Evolutionary conservation across 2,113 vertebrate genomes (phyloP).

Genomic region (Pitta sordida): DNA sequence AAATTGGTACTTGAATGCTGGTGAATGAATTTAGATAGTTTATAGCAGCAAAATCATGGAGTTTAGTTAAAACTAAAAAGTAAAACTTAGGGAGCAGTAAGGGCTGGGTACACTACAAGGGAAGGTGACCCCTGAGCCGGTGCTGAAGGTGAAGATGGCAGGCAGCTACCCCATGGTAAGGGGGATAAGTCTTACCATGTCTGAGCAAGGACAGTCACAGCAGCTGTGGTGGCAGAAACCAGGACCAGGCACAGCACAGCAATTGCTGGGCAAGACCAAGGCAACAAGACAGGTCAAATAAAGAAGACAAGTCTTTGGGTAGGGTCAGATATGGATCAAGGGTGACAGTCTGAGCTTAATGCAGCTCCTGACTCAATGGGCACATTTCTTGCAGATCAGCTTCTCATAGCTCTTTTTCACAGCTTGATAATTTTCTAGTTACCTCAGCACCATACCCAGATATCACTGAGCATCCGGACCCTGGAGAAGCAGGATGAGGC

Average conservation of each 20-base stretch:
- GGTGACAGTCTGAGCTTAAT: not conserved
- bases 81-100: not conserved
- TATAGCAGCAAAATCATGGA: not conserved
- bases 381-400: no score
- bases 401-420: not conserved
- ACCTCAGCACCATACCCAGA: not conserved
- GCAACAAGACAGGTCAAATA: not conserved
- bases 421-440: not conserved
- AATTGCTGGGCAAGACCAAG: no score
- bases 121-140: not conserved
- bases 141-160: no score
- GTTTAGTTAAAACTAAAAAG: not conserved
- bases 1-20: not conserved
- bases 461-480: not conserved
- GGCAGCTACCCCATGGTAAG: no score
- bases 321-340: not conserved
- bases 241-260: not conserved
- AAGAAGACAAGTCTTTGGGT: not conserved
- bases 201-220: not conserved
- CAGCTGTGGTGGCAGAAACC: not conserved
- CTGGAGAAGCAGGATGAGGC: not conserved
- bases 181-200: no score
- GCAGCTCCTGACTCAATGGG: not conserved
- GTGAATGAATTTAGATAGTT: not conserved
- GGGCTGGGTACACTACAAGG: not conserved